Conservation (phyloP, 2,797 vertebrate species). For the Xenopus petersii region DNA sequence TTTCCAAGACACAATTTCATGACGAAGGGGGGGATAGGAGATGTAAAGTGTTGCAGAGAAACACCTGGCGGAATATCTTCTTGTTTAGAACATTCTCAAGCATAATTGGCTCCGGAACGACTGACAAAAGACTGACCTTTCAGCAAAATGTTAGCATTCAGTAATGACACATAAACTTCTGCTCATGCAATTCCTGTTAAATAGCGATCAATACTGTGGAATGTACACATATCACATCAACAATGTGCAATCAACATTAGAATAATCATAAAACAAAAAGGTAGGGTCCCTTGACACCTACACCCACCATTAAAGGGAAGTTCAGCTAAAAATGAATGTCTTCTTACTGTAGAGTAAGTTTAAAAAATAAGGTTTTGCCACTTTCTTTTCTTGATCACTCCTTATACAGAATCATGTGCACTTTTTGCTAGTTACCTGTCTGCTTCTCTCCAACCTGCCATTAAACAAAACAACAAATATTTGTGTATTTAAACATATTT, state of each 20-base stretch:
- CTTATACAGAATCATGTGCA: too few relatives aligned
- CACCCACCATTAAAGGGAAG: constrained; percentile 32
- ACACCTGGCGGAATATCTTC: constrained; percentile 52
- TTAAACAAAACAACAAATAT: too few relatives aligned
- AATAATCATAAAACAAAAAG: constrained; percentile 57
- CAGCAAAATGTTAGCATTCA: constrained; percentile 57
- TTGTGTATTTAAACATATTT: too few relatives aligned
- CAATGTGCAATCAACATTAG: constrained; percentile 54
- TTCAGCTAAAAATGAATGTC: background rate
- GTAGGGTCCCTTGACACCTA: constrained; percentile 56
- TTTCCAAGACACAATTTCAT: constrained; percentile 40
- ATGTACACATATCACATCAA: constrained; percentile 64
- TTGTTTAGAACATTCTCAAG: constrained; percentile 47
- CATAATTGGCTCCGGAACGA: constrained; percentile 58
- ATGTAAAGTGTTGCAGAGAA: constrained; percentile 42
- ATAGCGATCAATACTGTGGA: constrained; percentile 37
- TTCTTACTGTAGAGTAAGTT: too few relatives aligned
- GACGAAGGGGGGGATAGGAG: constrained; percentile 6
- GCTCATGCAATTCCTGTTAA: constrained; percentile 58
- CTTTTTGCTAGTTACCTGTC: too few relatives aligned
- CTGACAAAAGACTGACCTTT: constrained; percentile 54
- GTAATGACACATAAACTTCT: constrained; percentile 50
- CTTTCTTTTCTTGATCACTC: too few relatives aligned
- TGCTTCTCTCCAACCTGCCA: too few relatives aligned
- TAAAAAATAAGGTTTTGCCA: too few relatives aligned